Base-by-base conservation (phyloP, 2,888 invertebrate species). In the Exephanes ischioxanthus region DNA sequence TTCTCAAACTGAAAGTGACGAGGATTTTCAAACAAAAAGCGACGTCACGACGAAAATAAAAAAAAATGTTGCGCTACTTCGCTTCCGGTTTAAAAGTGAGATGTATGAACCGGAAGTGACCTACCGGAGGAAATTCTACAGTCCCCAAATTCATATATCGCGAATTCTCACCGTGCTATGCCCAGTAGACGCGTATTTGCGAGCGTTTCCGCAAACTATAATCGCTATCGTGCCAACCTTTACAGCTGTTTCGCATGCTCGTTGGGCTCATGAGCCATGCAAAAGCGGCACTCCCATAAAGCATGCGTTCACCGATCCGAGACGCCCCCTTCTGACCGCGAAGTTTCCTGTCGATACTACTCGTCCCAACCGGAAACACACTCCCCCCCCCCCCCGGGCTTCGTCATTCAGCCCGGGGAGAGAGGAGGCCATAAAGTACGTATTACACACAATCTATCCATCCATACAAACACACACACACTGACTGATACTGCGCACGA, bases 321-420 rank as follows among this genome's bases (percentile, higher is more conserved):
- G 88, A 90, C 90, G 86, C 87, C 84, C 89, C 89, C 86, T 83
- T 85, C 67, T 85, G 80, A 88, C 89, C 89, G 75, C 87, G 82
- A 88, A 88, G 88, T 87, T 91, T 91, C 91, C 91, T 90, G 87
- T 84, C 88, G 84, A 90, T 73, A 72, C 37, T 51, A 19, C 70
- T 66, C 53, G 55, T 51, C n/a, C 22, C 58, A 55, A 71, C 83
- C 76, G 83, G 80, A 83, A 85, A 68, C 55, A 58, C 16, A 16
- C 80, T 70, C 16, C 55, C 71, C 41, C 16, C 55, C 71, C 41
- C 75, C 51, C 63, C 41, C 66, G 51, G 61, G 72, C 75, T 72
- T 78, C 70, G 75, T 78, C 83, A 26, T 79, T 73, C 68, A 22
- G 45, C 70, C 11, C 48, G 19, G 61, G 63, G 7, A 63, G 26